Evolutionary conservation across 1,140 invertebrate genomes (phyloP).

Genomic region (Meloidogyne chitwoodi): DNA sequence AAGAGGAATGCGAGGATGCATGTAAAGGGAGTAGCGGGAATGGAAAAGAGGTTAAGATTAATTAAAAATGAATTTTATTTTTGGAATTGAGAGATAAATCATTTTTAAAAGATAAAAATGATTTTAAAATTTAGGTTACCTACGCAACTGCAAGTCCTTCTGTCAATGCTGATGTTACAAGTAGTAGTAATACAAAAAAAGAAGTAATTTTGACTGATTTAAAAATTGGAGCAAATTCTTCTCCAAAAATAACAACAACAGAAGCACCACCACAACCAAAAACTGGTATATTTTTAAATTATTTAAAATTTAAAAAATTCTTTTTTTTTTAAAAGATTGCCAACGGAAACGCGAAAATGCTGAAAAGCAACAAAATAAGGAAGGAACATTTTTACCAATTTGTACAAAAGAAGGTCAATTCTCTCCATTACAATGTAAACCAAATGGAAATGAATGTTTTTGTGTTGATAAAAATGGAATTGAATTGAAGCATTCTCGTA

Average conservation of each 20-base stretch:
- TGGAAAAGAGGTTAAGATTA: neutral
- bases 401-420: conserved; percentile 46
- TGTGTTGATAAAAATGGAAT: conserved; percentile 54
- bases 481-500: conserved; percentile 53
- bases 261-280: neutral
- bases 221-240: conserved; percentile 15
- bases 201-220: neutral
- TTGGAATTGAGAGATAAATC: too few species aligned
- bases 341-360: conserved; percentile 44
- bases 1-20: conserved; percentile 59
- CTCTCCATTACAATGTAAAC: conserved; percentile 52
- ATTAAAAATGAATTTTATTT: too few species aligned
- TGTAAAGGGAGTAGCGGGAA: conserved; percentile 27
- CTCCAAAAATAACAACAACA: conserved; percentile 22
- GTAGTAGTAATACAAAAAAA: too few species aligned
- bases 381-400: conserved; percentile 54
- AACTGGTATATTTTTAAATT: conserved; percentile 15
- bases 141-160: conserved; percentile 2
- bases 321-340: conserved; percentile 37
- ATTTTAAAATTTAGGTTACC: conserved; percentile 13
- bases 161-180: neutral
- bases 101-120: too few species aligned
- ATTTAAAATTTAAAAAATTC: conserved; percentile 4
- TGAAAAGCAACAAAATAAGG: conserved; percentile 11
- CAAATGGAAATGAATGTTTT: conserved; percentile 50